These are phyloP conservation scores for Itoplectis maculator DNA, from an alignment of 2,888 invertebrate genomes.

Conservation along the genomic window DNA sequence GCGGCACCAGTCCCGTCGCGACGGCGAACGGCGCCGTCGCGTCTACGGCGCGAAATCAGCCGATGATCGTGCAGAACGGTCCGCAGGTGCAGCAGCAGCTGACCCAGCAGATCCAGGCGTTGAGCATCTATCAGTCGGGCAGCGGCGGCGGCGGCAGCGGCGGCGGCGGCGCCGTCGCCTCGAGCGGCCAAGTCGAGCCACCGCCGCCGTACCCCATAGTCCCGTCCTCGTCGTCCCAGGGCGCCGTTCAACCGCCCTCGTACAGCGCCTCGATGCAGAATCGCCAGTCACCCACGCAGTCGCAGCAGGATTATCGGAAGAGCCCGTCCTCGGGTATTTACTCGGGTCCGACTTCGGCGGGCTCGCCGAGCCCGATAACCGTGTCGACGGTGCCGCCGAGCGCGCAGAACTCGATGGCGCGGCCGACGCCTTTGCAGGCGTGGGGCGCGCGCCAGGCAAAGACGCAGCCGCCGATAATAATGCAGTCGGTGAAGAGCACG, in stretches of 20 bases:
- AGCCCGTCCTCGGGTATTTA: slow-evolving; percentile 95
- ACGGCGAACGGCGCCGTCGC: slow-evolving; percentile 79
- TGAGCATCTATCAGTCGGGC: slow-evolving; percentile 89
- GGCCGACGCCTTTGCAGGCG: slow-evolving; percentile 93
- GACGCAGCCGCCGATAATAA: slow-evolving; percentile 96
- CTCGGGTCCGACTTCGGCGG: slow-evolving; percentile 92
- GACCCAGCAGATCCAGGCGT: slow-evolving; percentile 94
- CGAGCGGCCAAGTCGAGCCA: slow-evolving; percentile 82
- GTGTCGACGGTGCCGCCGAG: slow-evolving; percentile 88
- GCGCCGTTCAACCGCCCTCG: slow-evolving; percentile 92
- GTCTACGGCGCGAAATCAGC: slow-evolving; percentile 88
- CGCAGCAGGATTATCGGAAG: slow-evolving; percentile 92
- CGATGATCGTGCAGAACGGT: slow-evolving; percentile 93
- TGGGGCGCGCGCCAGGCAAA: slow-evolving; percentile 95
- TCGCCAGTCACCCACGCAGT: slow-evolving; percentile 94
- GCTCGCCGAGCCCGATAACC: slow-evolving; percentile 93
- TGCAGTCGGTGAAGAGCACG: slow-evolving; percentile 98
- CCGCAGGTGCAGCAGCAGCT: slow-evolving; percentile 93
- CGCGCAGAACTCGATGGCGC: slow-evolving; percentile 88
- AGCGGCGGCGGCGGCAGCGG: slow-evolving; percentile 82
- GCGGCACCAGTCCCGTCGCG: slow-evolving; percentile 91
- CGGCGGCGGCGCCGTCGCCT: slow-evolving; percentile 1
- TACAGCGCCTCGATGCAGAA: slow-evolving; percentile 95
- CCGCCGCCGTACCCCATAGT: slow-evolving; percentile 86
- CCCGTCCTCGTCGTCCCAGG: slow-evolving; percentile 85